phyloP scores from a whole-genome alignment of 2,888 invertebrate genomes.

The Opisthograptis luteolata region DNA sequence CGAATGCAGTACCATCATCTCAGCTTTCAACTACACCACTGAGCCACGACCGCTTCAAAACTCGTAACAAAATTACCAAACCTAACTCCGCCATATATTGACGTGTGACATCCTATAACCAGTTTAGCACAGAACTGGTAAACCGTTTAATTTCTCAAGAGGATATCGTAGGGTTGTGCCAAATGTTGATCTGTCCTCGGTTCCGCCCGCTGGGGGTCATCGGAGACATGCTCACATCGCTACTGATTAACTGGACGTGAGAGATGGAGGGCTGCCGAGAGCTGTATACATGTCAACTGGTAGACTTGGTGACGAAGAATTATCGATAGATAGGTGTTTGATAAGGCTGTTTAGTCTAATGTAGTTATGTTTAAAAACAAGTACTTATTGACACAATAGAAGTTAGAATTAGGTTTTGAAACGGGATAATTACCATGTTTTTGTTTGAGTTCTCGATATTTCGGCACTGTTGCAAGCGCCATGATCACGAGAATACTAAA shows the following conservation, averaged over 20 bases:
- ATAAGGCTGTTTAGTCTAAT: too few species aligned
- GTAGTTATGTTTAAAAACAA: too few species aligned
- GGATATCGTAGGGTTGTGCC: conserved; percentile 3
- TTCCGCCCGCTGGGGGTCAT: conserved; percentile 23
- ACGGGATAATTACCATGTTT: too few species aligned
- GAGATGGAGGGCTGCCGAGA: conserved; percentile 2
- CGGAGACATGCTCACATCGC: conserved; percentile 14
- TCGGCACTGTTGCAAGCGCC: too few species aligned
- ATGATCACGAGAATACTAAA: too few species aligned
- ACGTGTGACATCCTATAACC: conserved; percentile 6
- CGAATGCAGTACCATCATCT: too few species aligned
- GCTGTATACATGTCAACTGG: neutral
- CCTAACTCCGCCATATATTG: neutral
- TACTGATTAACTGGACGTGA: conserved; percentile 32
- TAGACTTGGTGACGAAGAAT: neutral
- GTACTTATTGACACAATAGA: too few species aligned
- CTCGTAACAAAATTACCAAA: neutral
- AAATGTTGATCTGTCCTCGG: conserved; percentile 22
- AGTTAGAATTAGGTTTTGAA: too few species aligned
- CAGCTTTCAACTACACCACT: too few species aligned
- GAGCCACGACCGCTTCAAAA: too few species aligned
- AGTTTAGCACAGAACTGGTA: conserved; percentile 3
- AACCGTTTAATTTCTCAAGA: conserved; percentile 29
- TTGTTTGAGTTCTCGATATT: too few species aligned
- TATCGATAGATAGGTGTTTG: too few species aligned